Conservation (phyloP, 2,888 invertebrate species). For the Eristalis tenax region DNA sequence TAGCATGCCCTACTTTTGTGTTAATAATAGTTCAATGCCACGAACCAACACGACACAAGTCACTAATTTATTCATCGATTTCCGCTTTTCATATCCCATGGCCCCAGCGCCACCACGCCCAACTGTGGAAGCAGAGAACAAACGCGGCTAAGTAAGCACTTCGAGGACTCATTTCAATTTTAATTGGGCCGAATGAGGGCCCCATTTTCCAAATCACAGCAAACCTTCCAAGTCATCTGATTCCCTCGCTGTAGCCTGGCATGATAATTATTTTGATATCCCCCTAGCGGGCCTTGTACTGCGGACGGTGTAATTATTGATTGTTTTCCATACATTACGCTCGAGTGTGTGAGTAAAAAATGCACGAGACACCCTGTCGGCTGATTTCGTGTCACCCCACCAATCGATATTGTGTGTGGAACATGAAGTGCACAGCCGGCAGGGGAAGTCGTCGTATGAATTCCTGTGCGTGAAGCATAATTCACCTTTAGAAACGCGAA, state of each 20-base stretch:
- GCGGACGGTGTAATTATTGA: constrained; percentile 14
- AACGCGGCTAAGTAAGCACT: background rate
- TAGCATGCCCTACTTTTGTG: background rate
- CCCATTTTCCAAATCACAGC: background rate
- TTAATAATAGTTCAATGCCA: background rate
- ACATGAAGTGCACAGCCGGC: background rate
- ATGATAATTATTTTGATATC: constrained; percentile 12
- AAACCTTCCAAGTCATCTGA: background rate
- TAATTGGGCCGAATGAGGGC: background rate
- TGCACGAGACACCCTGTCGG: background rate
- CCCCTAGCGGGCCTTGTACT: background rate
- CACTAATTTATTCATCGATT: background rate
- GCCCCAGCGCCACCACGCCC: background rate
- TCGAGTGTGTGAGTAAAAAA: background rate
- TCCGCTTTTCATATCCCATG: background rate
- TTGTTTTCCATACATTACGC: background rate
- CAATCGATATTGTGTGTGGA: constrained; percentile 2
- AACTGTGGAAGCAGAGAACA: background rate
- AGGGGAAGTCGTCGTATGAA: background rate
- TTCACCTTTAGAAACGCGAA: background rate
- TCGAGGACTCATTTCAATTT: background rate
- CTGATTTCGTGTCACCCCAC: background rate
- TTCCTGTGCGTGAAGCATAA: background rate
- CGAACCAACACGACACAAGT: background rate
- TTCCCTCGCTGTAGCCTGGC: background rate